A percentile compares a stretch with the other conserved stretches of the same genome.
Evolutionary conservation across 2,888 invertebrate species (phyloP).

Genomic region (Pimpla rufipes): DNA sequence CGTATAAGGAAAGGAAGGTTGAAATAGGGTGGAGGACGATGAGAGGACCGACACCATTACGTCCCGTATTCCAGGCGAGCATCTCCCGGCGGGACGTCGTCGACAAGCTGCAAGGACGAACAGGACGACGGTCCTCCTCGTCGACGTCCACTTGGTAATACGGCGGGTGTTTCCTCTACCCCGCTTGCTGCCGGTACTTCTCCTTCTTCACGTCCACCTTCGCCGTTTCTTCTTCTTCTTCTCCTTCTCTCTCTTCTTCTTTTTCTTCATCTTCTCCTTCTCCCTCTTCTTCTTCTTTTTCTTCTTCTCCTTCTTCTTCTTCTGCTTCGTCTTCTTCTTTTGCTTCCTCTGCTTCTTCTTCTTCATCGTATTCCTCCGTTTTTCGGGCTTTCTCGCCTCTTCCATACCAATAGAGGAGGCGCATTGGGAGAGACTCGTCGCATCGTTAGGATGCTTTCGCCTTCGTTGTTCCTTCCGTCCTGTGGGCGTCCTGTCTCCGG

Average conservation of each 20-base stretch:
- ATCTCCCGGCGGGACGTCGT: constrained; percentile 68
- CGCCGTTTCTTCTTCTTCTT: constrained; percentile 49
- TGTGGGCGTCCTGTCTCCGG: constrained; percentile 50
- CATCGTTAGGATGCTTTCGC: constrained; percentile 82
- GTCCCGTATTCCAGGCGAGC: constrained; percentile 80
- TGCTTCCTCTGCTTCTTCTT: constrained; percentile 48
- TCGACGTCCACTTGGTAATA: constrained; percentile 84
- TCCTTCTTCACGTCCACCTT: constrained; percentile 29
- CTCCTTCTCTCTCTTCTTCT: constrained; percentile 39
- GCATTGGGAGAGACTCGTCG: constrained; percentile 66
- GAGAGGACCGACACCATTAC: constrained; percentile 82
- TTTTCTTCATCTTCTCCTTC: constrained; percentile 46
- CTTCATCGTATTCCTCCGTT: too few relatives aligned
- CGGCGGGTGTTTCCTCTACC: constrained; percentile 74
- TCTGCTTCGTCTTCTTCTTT: constrained; percentile 40
- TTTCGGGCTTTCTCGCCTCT: constrained; percentile 56
- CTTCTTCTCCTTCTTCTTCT: constrained; percentile 39
- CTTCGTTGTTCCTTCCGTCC: constrained; percentile 69
- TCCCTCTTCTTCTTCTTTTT: too few relatives aligned
- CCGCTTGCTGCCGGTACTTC: constrained; percentile 64
- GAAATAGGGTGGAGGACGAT: constrained; percentile 64
- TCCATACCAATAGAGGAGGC: constrained; percentile 59
- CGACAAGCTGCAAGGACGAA: constrained; percentile 72
- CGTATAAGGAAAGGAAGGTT: constrained; percentile 53
- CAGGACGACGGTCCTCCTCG: constrained; percentile 73